Evolutionary conservation across 1,140 invertebrate species (phyloP).

Genomic region (Scaptomyza pallida): DNA sequence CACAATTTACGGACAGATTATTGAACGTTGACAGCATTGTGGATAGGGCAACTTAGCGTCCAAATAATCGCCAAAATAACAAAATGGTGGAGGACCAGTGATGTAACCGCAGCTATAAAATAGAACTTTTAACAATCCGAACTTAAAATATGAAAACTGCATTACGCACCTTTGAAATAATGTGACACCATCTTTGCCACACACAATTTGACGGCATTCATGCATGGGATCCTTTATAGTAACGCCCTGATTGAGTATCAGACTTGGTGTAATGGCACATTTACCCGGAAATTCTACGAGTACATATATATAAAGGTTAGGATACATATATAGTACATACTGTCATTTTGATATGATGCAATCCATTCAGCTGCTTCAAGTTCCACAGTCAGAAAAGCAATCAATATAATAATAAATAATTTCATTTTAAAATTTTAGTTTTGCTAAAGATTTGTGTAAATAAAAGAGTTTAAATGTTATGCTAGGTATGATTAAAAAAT

Average conservation of each 20-base stretch:
- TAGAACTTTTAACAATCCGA: too few relatives aligned
- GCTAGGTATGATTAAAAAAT: background rate
- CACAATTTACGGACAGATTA: slow-evolving; percentile 13
- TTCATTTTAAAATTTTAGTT: background rate
- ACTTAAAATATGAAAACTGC: too few relatives aligned
- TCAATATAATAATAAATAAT: background rate
- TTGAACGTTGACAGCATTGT: slow-evolving; percentile 35
- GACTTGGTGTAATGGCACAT: slow-evolving; percentile 36
- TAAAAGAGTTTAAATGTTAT: background rate
- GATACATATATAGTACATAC: slow-evolving; percentile 44
- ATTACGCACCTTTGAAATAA: slow-evolving; percentile 51
- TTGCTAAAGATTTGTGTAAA: background rate
- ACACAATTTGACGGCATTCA: slow-evolving; percentile 59
- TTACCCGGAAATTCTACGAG: slow-evolving; percentile 65
- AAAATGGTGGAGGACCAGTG: background rate
- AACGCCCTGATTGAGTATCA: slow-evolving; percentile 49
- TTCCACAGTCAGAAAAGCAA: background rate
- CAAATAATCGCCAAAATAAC: slow-evolving; percentile 19
- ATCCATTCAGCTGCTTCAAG: slow-evolving; percentile 42
- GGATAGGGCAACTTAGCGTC: slow-evolving; percentile 45
- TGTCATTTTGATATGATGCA: slow-evolving; percentile 16
- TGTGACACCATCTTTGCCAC: slow-evolving; percentile 37
- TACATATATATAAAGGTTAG: too few relatives aligned
- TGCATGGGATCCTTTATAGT: slow-evolving; percentile 62
- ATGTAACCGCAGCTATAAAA: slow-evolving; percentile 52